phyloP scores from a whole-genome alignment of 2,113 vertebrate species.

The Hassar affinis region DNA sequence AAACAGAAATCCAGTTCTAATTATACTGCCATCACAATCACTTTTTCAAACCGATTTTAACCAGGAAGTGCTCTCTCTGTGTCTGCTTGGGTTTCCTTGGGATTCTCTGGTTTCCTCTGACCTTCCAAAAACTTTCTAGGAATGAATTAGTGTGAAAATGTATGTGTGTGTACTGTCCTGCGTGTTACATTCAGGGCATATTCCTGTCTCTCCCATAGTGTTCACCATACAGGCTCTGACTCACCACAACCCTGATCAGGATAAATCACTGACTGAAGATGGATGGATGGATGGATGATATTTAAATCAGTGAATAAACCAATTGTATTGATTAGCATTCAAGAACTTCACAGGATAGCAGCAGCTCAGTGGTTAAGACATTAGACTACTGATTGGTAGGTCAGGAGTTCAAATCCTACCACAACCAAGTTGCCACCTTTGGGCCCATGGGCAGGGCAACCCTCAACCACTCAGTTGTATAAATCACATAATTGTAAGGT shows the following conservation, averaged over 20 bases:
- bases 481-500: too few species aligned
- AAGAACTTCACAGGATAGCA: background rate
- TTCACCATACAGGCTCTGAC: background rate
- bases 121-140: background rate
- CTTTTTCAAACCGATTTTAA: background rate
- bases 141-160: background rate
- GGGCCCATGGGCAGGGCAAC: too few species aligned
- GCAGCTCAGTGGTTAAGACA: too few species aligned
- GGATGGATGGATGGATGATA: background rate
- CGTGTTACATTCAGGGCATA: background rate
- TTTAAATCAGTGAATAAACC: background rate
- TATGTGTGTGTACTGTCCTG: background rate
- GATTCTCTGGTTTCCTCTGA: background rate
- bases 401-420: too few species aligned
- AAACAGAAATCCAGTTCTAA: background rate
- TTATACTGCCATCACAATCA: background rate
- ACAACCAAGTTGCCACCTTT: too few species aligned
- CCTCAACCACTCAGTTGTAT: too few species aligned
- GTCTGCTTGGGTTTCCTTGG: background rate
- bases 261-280: background rate
- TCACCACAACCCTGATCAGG: background rate
- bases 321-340: background rate
- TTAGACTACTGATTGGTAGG: too few species aligned
- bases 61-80: background rate
- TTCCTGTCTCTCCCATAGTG: background rate